Percentiles rank a stretch among this genome's conserved stretches.
These are phyloP conservation scores for Limnephilus marmoratus DNA, from an alignment of 2,888 invertebrate species.

Conservation along the genomic window DNA sequence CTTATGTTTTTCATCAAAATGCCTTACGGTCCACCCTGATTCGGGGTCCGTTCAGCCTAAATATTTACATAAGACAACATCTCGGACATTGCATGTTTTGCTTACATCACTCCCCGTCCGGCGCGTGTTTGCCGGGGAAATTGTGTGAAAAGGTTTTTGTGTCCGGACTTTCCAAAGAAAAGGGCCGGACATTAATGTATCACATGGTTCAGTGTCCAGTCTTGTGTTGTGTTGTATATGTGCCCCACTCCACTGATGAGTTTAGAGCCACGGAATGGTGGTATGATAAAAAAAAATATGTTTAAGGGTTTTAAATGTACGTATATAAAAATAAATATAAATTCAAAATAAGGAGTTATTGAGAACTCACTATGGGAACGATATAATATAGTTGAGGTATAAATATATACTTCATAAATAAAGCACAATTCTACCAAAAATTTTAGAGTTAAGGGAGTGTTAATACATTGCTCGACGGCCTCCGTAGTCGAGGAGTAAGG, in stretches of 20 bases:
- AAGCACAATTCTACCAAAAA: too few species aligned
- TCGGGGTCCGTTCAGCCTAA: constrained; percentile 39
- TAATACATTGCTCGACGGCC: too few species aligned
- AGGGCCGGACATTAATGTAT: constrained; percentile 50
- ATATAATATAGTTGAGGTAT: too few species aligned
- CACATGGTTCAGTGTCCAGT: constrained; percentile 30
- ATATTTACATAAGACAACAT: constrained; percentile 64
- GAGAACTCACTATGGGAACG: too few species aligned
- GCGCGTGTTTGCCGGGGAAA: constrained; percentile 46
- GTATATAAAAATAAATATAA: too few species aligned
- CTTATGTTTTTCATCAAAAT: neutral
- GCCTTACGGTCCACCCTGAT: neutral
- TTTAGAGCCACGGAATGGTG: neutral
- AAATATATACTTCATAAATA: too few species aligned
- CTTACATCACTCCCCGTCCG: constrained; percentile 55
- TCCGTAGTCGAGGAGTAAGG: too few species aligned
- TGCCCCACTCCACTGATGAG: neutral
- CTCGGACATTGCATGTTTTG: constrained; percentile 64
- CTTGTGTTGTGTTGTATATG: neutral
- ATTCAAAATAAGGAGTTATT: too few species aligned
- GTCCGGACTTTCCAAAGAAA: constrained; percentile 49
- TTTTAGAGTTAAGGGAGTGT: too few species aligned
- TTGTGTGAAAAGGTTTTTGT: constrained; percentile 61
- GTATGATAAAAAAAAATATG: neutral
- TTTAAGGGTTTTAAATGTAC: too few species aligned